Base-by-base conservation (phyloP, 1,140 invertebrate species). In the Pachyrhynchus sulphureomaculatus region DNA sequence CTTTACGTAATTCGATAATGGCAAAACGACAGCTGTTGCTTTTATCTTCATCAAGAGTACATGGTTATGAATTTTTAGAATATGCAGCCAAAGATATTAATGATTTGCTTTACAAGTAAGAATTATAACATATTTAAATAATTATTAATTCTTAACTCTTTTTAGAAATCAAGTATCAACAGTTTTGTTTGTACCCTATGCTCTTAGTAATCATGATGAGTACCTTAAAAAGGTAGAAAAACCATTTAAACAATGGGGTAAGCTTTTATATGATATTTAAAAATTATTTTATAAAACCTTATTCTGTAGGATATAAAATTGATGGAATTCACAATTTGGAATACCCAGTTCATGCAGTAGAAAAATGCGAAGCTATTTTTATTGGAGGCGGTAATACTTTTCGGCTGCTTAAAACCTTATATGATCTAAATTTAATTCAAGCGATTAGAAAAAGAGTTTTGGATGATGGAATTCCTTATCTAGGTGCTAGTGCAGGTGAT, bases 351-450 rank as follows among this genome's bases (percentile, higher is more conserved):
- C 69, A 77, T 52, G 86, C 86, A 15, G 75, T 91, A 1, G 77
- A 81, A 44, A 73, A 79, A 12, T 85, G 87, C 1, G 75, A 90
- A 78, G 85, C 86, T 29, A 84, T 91, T 57, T 91, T 88, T 76
- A 78, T 92, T 58, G 89, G 89, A n/a, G 90, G 90, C 54, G 90
- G 90, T 42, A 92, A 92, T 73, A 91, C 89, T 9, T 92, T 92
- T 74, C 77, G 85, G 23, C 76, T 92, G 26, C 74, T 92, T 5
- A 88, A 88, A 72, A 79, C 78, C 17, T 75, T 92, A 2, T 89
- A 91, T 76, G 85, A 89, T 39, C 76, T 85, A 17, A 75, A 88
- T 47, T 71, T 92, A 20, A 75, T 92, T 12, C 78, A 86, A 49
- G 58, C 81, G 8, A 90, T 92, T 37, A 76, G 79, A 53, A 78